These are phyloP conservation scores for Puma concolor DNA, from an alignment of 2,113 vertebrate species.

Conservation along the genomic window DNA sequence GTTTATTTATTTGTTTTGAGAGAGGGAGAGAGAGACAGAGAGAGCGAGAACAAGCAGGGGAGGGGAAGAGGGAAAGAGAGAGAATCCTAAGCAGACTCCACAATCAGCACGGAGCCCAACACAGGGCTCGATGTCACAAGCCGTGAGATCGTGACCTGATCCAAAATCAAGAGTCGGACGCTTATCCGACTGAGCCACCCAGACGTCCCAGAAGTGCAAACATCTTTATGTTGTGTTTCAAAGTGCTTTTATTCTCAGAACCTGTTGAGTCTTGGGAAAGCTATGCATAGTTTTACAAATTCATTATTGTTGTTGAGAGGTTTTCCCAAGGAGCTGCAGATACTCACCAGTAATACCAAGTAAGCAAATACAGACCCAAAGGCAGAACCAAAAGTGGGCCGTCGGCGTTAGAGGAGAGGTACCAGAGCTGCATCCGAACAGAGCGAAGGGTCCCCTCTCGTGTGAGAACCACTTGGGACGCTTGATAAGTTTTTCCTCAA, in stretches of 20 bases:
- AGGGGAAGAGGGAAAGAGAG: too few relatives aligned
- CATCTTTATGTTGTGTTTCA: neutral
- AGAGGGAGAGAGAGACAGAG: too few relatives aligned
- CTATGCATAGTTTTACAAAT: neutral
- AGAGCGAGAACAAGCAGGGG: too few relatives aligned
- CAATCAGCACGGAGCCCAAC: too few relatives aligned
- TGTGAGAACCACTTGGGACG: neutral
- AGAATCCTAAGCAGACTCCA: too few relatives aligned
- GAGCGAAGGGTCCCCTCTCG: neutral
- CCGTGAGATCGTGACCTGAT: too few relatives aligned
- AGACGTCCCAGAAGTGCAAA: neutral
- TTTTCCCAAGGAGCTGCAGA: neutral
- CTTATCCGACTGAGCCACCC: too few relatives aligned
- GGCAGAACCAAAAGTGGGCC: neutral
- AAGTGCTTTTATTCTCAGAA: constrained; percentile 14
- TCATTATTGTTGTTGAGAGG: neutral
- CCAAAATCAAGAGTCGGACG: too few relatives aligned
- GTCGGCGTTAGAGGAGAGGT: neutral
- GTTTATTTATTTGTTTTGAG: too few relatives aligned
- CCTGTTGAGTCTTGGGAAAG: constrained; percentile 16
- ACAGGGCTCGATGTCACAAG: too few relatives aligned
- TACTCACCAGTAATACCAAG: neutral
- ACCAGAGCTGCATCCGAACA: neutral
- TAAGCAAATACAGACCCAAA: neutral
- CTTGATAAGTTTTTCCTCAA: neutral